Base-by-base conservation (phyloP, 2,797 vertebrate species). In the Gallinago nigripennis region DNA sequence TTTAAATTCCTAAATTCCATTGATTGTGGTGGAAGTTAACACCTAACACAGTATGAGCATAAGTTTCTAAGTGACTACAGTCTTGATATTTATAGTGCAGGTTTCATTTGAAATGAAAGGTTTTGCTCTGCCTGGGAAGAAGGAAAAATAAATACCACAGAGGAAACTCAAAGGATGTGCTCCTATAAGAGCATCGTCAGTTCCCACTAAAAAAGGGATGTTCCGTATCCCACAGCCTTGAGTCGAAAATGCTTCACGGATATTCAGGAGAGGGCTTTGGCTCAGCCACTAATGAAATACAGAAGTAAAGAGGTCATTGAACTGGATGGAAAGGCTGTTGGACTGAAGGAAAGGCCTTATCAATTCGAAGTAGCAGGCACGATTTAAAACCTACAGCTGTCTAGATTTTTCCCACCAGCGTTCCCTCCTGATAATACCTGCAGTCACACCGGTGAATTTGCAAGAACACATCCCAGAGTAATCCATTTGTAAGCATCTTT, bases 401-500 rank as follows among this genome's bases (percentile, higher is more conserved):
- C 63, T 60, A 63, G 66, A 23, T 84, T 90, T 90, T 88, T 64
- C 68, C 64, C 46, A 65, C 37, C 37, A 24, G 21, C 15, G 18
- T 75, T 87, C 64, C 50, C 19, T 92, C 68, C 64, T 71, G 43
- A 28, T 91, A 27, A 31, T 68, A 94, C 81, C 68, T 93, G 61
- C 21, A 30, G 73, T 88, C 46, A 53, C 30, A 21, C 41, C 65
- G 57, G 57, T 82, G 76, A 65, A 78, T 60, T 90, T 82, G 79
- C 78, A 95, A 56, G 81, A 88, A 12, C 18, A n/a, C 31, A 64
- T 84, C 60, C 54, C 69, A 56, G 73, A 78, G 78, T 93, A 95
- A 92, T 95, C 61, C 64, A 54, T 82, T 88, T 94, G 78, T 53
- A 91, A 76, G 69, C 78, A 91, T 95, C 83, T 93, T 94, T 92